Base-by-base conservation (phyloP, 1,140 invertebrate species). In the Microplitis demolitor region DNA sequence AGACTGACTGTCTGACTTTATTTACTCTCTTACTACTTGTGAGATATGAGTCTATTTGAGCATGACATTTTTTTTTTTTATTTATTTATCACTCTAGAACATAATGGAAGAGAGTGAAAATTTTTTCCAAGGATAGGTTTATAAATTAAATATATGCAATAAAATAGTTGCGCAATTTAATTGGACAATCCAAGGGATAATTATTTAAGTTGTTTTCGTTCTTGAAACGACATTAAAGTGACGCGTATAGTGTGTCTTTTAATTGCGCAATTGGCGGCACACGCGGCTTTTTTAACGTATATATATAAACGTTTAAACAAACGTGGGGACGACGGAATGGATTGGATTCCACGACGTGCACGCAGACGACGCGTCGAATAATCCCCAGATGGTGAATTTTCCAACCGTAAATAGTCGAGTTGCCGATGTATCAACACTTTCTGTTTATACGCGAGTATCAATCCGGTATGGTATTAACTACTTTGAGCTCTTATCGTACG, bases 321-420 rank as follows among this genome's bases (percentile, higher is more conserved):
- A 63, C 34, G 33, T 39, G 34, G 13, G 13, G 31, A 62, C 39
- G 39, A 61, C 6, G 68, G 58, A 62, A 50, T 62, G 14, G 35
- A 62, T 70, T 53, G 14, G 60, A 70, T 70, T 70, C 24, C 60
- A 61, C 68, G 68, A 70, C 37, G 13, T 9, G 58, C 16, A 3
- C 61, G 9, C 61, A 3, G 61, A 63, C 37, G 14, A 53, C 37
- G 64, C 14, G 39, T n/a, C 39, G 24, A 24, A 24, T 24, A 54
- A 71, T 56, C 45, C 33, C 14, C 61, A 66, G 69, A 71, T 71
- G 61, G 72, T 74, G 73, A 80, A 80, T 80, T 80, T 80, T 78
- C 77, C 77, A 53, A 45, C 79, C 78, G 72, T 79, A 80, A 73
- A 80, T 80, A 80, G 79, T 11, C 8, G 39, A 50, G 66, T 72